Evolutionary conservation across 2,113 vertebrate genomes (phyloP), one percentile per base, ranked within the genome.

Genomic region (Perccottus glenii): DNA sequence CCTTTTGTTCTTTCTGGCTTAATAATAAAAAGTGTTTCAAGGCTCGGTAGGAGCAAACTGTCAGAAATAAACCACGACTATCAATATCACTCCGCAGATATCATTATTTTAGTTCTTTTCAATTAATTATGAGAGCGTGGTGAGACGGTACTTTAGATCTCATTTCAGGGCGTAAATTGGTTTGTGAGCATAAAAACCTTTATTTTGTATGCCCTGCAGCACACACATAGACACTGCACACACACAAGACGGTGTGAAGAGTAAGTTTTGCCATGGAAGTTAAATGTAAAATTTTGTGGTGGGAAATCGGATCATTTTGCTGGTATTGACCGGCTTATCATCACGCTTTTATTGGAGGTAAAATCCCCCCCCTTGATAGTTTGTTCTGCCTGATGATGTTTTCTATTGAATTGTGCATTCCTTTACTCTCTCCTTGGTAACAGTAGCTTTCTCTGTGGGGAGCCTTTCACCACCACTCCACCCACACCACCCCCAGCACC

Each of bases 21-120:
- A 67, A 83, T 77, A 82, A 85, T 78, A 75, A 79, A 81, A 82
- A 60, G 59, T 83, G 53, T 85, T 86, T 77, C 57, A 52, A 67
- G 46, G 74, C 87, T 79, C 58, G 1, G 57, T 68, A 60, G 73
- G 78, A 83, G 69, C 59, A 73, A 79, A 85, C 87, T 89, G 86
- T 87, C 86, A 86, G 77, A 77, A 86, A 81, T 81, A 86, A 85
- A 85, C 82, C 81, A 71, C 46, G 72, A 75, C 79, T 87, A 87
- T 91, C 85, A 82, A 86, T 85, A 87, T 85, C 78, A 72, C 71
- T 85, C 61, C 77, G 67, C 69, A 83, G 87, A 87, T 88, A 88
- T 86, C 82, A 89, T 90, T 89, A 87, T 88, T 89, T 90, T 84
- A 88, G 84, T 78, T 84, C 66, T 83, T 85, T 90, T 90, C 84